Conservation (phyloP, 2,797 vertebrate genomes). For the Cynodonichthys magdalenae region DNA sequence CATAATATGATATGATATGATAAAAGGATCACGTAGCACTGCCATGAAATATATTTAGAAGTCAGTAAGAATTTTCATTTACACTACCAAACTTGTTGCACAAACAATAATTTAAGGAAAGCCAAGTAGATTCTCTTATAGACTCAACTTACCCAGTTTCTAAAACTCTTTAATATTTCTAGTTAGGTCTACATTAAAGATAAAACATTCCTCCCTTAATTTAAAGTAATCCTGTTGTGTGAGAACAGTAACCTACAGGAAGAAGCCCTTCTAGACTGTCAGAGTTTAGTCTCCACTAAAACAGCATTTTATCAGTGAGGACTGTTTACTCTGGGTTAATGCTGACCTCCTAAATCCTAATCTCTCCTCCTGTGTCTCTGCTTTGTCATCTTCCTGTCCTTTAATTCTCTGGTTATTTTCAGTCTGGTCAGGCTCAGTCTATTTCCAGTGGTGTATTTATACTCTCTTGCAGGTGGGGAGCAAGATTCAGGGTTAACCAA, state of each 20-base stretch:
- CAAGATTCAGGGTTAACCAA: conserved; percentile 56
- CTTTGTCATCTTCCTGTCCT: conserved; percentile 52
- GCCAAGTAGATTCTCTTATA: not conserved
- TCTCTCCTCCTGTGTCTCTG: conserved; percentile 39
- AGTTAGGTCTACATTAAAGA: too few relatives aligned
- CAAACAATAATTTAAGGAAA: not conserved
- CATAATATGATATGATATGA: too few relatives aligned
- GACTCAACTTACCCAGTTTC: not conserved
- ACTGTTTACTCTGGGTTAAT: conserved; percentile 18
- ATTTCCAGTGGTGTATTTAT: conserved; percentile 70
- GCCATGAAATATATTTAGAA: too few relatives aligned
- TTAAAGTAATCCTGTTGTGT: not conserved
- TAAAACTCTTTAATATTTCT: too few relatives aligned
- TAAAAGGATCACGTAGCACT: too few relatives aligned
- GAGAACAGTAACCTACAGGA: not conserved
- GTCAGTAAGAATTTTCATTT: too few relatives aligned
- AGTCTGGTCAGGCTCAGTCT: conserved; percentile 46
- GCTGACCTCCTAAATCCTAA: conserved; percentile 37
- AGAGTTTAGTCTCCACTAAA: not conserved
- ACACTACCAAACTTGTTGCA: too few relatives aligned
- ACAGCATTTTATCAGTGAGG: not conserved
- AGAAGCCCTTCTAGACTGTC: not conserved
- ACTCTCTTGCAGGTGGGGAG: conserved; percentile 64
- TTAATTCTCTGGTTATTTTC: conserved; percentile 69
- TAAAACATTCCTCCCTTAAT: too few relatives aligned